Evolutionary conservation across 2,113 vertebrate genomes (phyloP).

Genomic region (Sorex fumeus): DNA sequence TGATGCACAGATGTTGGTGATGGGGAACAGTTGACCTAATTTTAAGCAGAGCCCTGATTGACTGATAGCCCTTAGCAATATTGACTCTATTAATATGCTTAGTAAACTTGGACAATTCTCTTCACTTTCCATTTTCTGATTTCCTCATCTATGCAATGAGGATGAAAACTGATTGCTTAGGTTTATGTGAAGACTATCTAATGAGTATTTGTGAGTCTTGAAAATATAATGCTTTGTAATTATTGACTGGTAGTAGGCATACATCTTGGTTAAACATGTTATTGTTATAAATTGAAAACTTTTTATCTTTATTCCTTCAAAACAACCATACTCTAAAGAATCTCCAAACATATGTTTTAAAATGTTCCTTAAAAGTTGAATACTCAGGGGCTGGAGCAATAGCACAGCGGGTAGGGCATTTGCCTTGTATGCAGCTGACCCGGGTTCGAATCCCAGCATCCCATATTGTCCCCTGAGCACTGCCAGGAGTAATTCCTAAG

Average conservation of each 20-base stretch:
- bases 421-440: no score
- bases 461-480: no score
- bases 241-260: not conserved
- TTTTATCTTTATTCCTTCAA: not conserved
- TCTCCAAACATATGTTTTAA: not conserved
- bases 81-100: not conserved
- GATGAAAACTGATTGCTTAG: not conserved
- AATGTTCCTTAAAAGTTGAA: conserved; percentile 18
- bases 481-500: no score
- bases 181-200: conserved; percentile 4
- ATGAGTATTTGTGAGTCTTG: not conserved
- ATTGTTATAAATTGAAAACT: conserved; percentile 23
- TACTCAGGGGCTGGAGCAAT: no score
- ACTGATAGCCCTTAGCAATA: not conserved
- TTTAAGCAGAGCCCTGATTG: not conserved
- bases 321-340: not conserved
- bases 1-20: not conserved
- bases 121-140: not conserved
- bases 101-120: not conserved
- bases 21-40: not conserved
- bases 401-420: no score
- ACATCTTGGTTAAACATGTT: not conserved
- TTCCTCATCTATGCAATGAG: not conserved
- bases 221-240: not conserved
- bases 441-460: no score